Percentiles rank a stretch among this genome's conserved stretches.
Evolutionary conservation across 2,888 invertebrate species (phyloP).

Genomic region (Orthonevra nobilis): DNA sequence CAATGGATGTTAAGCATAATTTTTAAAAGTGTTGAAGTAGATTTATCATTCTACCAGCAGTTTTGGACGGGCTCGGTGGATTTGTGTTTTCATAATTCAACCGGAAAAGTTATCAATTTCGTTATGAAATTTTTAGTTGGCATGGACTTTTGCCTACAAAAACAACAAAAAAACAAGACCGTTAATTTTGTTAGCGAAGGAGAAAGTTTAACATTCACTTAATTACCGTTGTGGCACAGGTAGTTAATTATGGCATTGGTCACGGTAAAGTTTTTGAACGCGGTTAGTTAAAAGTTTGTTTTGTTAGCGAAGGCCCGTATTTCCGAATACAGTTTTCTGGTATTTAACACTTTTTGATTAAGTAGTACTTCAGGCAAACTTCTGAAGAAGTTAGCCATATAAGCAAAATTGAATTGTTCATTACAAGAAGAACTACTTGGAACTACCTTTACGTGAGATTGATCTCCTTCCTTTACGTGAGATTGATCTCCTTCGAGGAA

Average conservation of each 20-base stretch:
- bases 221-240: conserved; percentile 55
- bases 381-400: no score
- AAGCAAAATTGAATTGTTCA: no score
- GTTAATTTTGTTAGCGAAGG: conserved; percentile 47
- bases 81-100: conserved; percentile 57
- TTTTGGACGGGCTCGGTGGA: conserved; percentile 1
- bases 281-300: conserved; percentile 16
- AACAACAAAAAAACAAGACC: conserved; percentile 19
- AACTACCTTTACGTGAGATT: no score
- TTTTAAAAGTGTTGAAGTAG: conserved; percentile 69
- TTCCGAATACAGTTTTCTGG: background rate
- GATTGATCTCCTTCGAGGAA: no score
- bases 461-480: no score
- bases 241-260: conserved; percentile 45
- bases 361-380: background rate
- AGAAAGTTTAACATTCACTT: conserved; percentile 60
- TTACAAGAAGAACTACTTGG: no score
- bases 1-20: conserved; percentile 44
- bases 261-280: conserved; percentile 39
- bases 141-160: conserved; percentile 34
- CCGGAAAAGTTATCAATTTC: conserved; percentile 64
- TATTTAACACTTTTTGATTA: conserved; percentile 1
- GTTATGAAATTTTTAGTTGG: conserved; percentile 41
- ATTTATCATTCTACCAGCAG: conserved; percentile 59
- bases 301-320: background rate